These are phyloP conservation scores for Rhinoraja longicauda DNA, from an alignment of 2,797 vertebrate genomes.

Conservation along the genomic window DNA sequence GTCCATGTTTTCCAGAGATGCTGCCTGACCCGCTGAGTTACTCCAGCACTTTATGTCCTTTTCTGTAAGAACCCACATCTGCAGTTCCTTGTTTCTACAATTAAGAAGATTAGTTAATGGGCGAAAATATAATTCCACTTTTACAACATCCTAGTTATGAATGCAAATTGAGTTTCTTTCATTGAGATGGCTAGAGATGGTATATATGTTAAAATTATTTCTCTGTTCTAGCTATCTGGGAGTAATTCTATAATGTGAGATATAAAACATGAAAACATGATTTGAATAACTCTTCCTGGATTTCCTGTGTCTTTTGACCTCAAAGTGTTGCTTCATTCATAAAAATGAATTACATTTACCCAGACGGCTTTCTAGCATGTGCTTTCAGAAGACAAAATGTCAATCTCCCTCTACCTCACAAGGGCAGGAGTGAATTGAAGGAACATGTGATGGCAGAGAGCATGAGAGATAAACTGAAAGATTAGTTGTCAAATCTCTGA, in stretches of 20 bases:
- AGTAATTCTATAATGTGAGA: background rate
- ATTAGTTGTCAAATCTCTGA: background rate
- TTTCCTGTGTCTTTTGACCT: background rate
- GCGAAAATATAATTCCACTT: background rate
- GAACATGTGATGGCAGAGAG: background rate
- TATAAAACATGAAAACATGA: background rate
- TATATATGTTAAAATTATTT: background rate
- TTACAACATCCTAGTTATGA: background rate
- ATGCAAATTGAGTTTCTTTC: background rate
- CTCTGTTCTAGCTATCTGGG: background rate
- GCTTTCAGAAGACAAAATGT: background rate
- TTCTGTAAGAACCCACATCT: too few relatives aligned
- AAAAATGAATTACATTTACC: background rate
- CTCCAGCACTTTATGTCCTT: too few relatives aligned
- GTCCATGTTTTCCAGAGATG: too few relatives aligned
- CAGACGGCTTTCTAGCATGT: background rate
- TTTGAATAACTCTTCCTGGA: background rate
- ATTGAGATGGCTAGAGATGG: background rate
- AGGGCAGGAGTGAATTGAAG: background rate
- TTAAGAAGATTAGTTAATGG: background rate
- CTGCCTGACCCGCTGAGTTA: too few relatives aligned
- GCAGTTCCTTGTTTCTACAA: too few relatives aligned
- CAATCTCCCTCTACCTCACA: background rate
- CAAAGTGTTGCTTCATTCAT: background rate
- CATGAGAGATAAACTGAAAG: background rate